A percentile compares a stretch with the other conserved stretches of the same genome.
These are phyloP conservation scores for Clostera curtula DNA, from an alignment of 2,888 invertebrate species.

Conservation along the genomic window DNA sequence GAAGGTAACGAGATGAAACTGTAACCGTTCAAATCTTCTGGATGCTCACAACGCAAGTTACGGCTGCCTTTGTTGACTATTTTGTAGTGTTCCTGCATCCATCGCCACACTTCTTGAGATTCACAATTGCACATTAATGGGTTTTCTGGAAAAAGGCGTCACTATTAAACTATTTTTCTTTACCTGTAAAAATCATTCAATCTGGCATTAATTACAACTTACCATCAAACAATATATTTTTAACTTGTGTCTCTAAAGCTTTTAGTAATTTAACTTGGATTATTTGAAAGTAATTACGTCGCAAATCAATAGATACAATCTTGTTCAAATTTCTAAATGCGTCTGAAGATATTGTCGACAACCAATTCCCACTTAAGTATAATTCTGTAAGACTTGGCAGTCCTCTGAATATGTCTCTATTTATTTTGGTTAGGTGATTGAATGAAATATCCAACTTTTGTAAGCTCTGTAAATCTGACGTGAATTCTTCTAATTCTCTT, in stretches of 20 bases:
- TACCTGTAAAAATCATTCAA: conserved; percentile 1
- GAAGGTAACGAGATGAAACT: conserved; percentile 86
- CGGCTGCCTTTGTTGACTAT: conserved; percentile 76
- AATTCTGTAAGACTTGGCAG: conserved; percentile 85
- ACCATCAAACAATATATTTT: conserved; percentile 88
- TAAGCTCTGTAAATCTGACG: conserved; percentile 83
- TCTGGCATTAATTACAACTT: conserved; percentile 34
- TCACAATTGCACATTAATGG: conserved; percentile 93
- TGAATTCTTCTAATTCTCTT: conserved; percentile 87
- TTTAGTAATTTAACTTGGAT: conserved; percentile 85
- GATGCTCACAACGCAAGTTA: conserved; percentile 86
- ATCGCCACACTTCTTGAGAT: conserved; percentile 92
- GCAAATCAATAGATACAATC: conserved; percentile 84
- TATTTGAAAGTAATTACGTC: conserved; percentile 87
- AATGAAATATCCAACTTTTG: conserved; percentile 87
- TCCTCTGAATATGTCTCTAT: conserved; percentile 84
- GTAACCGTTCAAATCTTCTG: conserved; percentile 84
- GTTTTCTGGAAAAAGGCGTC: conserved; percentile 78
- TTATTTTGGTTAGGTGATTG: conserved; percentile 86
- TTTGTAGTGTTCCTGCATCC: conserved; percentile 92
- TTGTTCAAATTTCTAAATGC: conserved; percentile 86
- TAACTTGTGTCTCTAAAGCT: conserved; percentile 87
- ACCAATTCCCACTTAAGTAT: conserved; percentile 87
- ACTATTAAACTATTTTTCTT: background rate
- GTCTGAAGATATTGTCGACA: conserved; percentile 84